A percentile compares a stretch with the other conserved stretches of the same genome.
Evolutionary conservation across 2,113 vertebrate genomes (phyloP).

Genomic region (Neotragus moschatus): DNA sequence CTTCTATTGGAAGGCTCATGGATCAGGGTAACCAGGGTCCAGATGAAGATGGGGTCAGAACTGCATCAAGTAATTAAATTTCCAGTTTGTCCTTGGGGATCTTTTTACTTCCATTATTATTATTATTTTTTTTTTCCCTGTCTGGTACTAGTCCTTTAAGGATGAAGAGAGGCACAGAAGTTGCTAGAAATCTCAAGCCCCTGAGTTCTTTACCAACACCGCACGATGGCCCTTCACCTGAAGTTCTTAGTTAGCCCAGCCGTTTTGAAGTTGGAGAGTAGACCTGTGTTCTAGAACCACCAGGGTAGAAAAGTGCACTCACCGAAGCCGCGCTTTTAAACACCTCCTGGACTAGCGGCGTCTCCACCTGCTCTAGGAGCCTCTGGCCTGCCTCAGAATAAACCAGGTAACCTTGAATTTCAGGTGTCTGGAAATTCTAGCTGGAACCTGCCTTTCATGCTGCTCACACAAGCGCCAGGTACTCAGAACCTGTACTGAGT

Average conservation of each 20-base stretch:
- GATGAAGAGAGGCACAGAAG: background rate
- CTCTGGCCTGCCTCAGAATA: background rate
- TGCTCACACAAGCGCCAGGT: background rate
- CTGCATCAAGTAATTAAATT: slow-evolving; percentile 19
- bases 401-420: slow-evolving; percentile 18
- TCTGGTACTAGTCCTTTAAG: background rate
- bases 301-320: background rate
- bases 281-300: background rate
- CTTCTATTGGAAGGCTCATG: background rate
- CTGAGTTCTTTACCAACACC: background rate
- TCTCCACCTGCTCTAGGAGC: background rate
- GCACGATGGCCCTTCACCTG: background rate
- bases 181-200: background rate
- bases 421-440: background rate
- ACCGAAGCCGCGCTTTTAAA: background rate
- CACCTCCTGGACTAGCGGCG: background rate
- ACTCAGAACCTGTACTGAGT: background rate
- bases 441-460: background rate
- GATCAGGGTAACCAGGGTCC: background rate
- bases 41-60: background rate
- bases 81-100: slow-evolving; percentile 21
- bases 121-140: accelerated
- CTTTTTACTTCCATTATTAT: background rate
- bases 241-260: background rate
- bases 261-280: background rate